Evolutionary conservation across 2,113 vertebrate genomes (phyloP).

Genomic region (Pionites leucogaster): DNA sequence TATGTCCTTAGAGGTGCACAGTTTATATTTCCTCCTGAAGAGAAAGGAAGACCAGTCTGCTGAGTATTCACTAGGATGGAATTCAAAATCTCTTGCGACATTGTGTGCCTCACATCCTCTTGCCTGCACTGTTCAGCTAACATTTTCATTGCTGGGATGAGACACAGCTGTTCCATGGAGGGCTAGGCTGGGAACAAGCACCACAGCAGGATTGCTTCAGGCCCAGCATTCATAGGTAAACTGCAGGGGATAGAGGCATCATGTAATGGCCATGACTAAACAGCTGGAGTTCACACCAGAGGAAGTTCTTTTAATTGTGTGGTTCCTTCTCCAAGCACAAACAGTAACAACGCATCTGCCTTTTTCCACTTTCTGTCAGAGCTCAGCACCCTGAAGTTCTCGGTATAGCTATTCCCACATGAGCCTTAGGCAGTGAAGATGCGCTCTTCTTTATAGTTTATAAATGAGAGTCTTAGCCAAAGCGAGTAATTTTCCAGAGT

Average conservation of each 20-base stretch:
- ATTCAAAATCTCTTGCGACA: not conserved
- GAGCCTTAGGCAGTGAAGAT: not conserved
- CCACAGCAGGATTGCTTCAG: not conserved
- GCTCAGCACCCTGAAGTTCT: not conserved
- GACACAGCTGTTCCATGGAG: not conserved
- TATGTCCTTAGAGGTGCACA: fast-evolving
- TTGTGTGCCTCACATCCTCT: not conserved
- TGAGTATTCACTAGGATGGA: not conserved
- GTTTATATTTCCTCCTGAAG: not conserved
- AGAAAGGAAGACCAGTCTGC: not conserved
- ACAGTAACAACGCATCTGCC: not conserved
- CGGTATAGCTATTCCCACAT: fast-evolving
- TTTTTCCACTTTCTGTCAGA: not conserved
- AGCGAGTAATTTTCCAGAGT: not conserved
- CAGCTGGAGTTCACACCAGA: not conserved
- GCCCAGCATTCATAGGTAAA: not conserved
- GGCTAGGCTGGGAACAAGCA: not conserved
- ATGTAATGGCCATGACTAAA: fast-evolving
- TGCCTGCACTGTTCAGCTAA: not conserved
- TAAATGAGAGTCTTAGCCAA: not conserved
- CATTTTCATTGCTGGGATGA: not conserved
- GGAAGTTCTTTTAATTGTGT: not conserved
- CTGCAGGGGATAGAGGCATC: not conserved
- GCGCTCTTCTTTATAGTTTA: not conserved
- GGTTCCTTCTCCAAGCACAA: not conserved